Base-by-base conservation (phyloP, 53 echinoderm and acorn worm species). In the Antedon mediterranea region DNA sequence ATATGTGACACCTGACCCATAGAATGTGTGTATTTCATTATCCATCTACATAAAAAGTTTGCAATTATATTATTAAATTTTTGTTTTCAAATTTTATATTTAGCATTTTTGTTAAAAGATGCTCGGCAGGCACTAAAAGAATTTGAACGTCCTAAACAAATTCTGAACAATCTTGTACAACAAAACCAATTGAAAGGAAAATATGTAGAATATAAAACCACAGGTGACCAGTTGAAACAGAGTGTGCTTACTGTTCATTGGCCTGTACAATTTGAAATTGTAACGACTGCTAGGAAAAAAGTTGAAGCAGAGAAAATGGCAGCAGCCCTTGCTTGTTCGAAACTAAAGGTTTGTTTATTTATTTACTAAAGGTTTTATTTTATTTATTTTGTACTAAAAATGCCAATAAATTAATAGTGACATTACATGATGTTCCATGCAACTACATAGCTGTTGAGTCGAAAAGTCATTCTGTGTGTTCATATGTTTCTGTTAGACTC, bases 261-360 rank as follows among this genome's bases (percentile, higher is more conserved):
- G 88, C 93, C 93, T 0, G 32, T 85, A 73, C 85, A 88, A 74
- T 83, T 93, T 77, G 79, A 78, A 27, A 76, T 93, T 28, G 80
- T 88, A 8, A 88, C 90, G 30, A 34, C 71, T 7, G 93, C 90
- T 0, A 81, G 84, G 8, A 87, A 76, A 74, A 85, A 90, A 43
- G 75, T 28, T 28, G 83, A 85, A 18, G 85, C 93, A 29, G 93
- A 93, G 75, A 86, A 70, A 76, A 79, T 88, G 84, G 93, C 93
- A 7, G 90, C 93, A 26, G 93, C 93, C 27, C 78, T 85, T 76
- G 93, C 90, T 0, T 93, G 93, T 79, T 73, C 84, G 3, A 90
- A 84, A 43, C 74, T 93, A 7, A 83, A 88, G 87, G 93, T 93
- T 79, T 72, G 32, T 74, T 71, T n/a, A n/a, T n/a, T n/a, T n/a